Evolutionary conservation across 1,140 invertebrate species (phyloP), one percentile per base, ranked within the genome.

Genomic region (Cydia pomonella): DNA sequence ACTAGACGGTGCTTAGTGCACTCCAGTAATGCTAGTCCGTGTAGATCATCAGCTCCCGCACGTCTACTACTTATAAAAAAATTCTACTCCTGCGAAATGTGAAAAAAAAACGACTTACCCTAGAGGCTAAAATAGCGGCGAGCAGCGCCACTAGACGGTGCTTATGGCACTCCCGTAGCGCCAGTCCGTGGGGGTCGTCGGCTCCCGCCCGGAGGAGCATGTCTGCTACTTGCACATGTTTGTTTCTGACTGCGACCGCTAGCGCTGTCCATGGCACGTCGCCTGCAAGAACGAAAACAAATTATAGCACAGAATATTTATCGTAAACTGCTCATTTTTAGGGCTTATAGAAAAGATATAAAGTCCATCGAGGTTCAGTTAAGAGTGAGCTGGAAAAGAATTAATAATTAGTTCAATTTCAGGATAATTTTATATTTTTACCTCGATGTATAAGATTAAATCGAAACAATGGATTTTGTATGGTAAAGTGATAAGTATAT

Each of bases 181-280:
- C 98, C 78, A 95, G 95, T 74, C 97, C 97, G 53, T 98, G 96
- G 69, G 97, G 96, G 93, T 99, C 99, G 13, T 96, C 93, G 2
- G 98, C 98, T n/a, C 97, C 97, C 84, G 96, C 94, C 79, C 96
- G 95, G 9, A 99, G 89, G n/a, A 99, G 87, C 41, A 98, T 88
- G 79, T 97, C 96, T 10, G 96, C 85, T 12, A 81, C 69, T 27
- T 82, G 82, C 33, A 85, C 82, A 79, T 87, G 80, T n/a, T 79
- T 77, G 3, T 78, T 80, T 1, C 83, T 77, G 2, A 85, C 84
- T 23, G 88, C 88, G 10, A 88, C 77, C 2, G 84, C 82, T 18
- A 91, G 74, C 7, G 89, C 87, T 1, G 85, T 87, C 89, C 89
- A 91, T 0, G 79, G 80, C 0, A 80, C 83, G 23, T 85, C 84